Percentiles rank a stretch among this genome's conserved stretches.
phyloP scores from a whole-genome alignment of 2,113 vertebrate species.

The Corythoichthys haematopterus region DNA sequence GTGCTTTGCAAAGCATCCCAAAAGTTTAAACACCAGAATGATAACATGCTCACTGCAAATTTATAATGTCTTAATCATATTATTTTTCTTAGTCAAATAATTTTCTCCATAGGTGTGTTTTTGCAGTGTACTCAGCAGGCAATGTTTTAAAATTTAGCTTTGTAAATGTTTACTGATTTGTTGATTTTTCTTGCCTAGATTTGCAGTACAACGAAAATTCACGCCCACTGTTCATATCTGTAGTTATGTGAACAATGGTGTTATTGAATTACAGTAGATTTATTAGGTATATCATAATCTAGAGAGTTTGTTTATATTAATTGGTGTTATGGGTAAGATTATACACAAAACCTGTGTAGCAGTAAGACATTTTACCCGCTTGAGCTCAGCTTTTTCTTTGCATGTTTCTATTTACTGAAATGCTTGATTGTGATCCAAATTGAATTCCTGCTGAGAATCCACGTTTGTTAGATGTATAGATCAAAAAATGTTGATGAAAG shows the following conservation, averaged over 20 bases:
- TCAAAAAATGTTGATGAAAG: conserved; percentile 61
- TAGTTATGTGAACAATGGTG: not conserved
- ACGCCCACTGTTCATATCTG: not conserved
- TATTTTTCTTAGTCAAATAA: no score
- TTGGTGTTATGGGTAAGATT: not conserved
- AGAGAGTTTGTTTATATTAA: not conserved
- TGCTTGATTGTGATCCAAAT: conserved; percentile 43
- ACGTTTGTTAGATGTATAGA: conserved; percentile 56
- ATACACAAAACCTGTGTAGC: not conserved
- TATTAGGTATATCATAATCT: not conserved
- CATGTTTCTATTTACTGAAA: conserved; percentile 41
- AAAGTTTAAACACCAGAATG: no score
- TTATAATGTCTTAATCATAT: no score
- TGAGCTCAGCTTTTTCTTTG: conserved; percentile 16
- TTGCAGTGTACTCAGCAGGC: not conserved
- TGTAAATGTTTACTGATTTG: not conserved
- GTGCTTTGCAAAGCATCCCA: no score
- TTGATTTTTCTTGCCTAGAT: not conserved
- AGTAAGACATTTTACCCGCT: not conserved
- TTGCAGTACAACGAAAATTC: not conserved
- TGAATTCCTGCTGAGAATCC: conserved; percentile 51
- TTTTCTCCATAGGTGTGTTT: no score
- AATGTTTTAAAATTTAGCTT: not conserved
- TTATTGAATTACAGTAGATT: not conserved
- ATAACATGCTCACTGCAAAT: no score